phyloP scores from a whole-genome alignment of 2,888 invertebrate species.

The Trissolcus japonicus region DNA sequence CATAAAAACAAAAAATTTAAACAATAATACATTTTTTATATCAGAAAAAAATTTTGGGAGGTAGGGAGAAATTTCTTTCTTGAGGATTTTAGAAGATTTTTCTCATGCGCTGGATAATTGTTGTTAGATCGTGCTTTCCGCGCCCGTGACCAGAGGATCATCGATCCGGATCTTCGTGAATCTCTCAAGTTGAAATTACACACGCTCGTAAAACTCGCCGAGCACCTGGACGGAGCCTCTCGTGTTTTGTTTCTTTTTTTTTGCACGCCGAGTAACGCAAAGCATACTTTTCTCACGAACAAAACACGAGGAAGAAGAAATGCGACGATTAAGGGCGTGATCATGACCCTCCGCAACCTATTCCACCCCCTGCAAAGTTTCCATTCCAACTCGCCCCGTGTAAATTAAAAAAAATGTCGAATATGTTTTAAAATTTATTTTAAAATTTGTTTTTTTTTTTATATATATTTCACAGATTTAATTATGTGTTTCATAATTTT shows the following conservation, averaged over 20 bases:
- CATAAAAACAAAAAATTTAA: background rate
- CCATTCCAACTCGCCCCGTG: too few relatives aligned
- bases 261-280: slow-evolving; percentile 29
- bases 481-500: too few relatives aligned
- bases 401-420: too few relatives aligned
- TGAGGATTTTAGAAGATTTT: slow-evolving; percentile 11
- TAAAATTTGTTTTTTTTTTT: too few relatives aligned
- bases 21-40: background rate
- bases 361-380: slow-evolving; percentile 41
- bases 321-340: slow-evolving; percentile 59
- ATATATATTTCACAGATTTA: too few relatives aligned
- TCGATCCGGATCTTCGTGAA: slow-evolving; percentile 69
- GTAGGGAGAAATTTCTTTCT: background rate
- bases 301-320: slow-evolving; percentile 15
- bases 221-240: slow-evolving; percentile 47
- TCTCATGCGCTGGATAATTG: slow-evolving; percentile 29
- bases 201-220: slow-evolving; percentile 63
- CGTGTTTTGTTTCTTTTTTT: slow-evolving; percentile 52
- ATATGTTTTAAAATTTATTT: too few relatives aligned
- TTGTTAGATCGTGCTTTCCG: slow-evolving; percentile 50
- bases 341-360: slow-evolving; percentile 58
- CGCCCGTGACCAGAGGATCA: slow-evolving; percentile 56
- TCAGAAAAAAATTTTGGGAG: too few relatives aligned
- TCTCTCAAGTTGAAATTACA: slow-evolving; percentile 66
- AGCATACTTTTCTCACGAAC: slow-evolving; percentile 53